phyloP scores from a whole-genome alignment of 2,888 invertebrate genomes.

The Tenthredo distinguenda region DNA sequence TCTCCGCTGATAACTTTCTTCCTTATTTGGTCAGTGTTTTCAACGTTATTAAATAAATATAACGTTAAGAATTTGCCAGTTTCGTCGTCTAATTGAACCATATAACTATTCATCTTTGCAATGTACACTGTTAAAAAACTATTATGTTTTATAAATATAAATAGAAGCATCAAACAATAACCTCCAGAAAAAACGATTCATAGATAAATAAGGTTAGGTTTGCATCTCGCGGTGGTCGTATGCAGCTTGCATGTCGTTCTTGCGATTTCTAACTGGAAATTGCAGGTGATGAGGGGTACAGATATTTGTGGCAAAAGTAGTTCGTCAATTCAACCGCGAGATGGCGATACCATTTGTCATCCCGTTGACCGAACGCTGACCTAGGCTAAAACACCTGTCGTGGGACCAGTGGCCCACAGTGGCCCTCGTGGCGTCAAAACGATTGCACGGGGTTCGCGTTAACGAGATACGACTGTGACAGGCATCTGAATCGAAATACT shows the following conservation, averaged over 20 bases:
- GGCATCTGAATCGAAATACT: no score
- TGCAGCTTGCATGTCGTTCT: neutral
- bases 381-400: no score
- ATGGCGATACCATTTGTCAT: neutral
- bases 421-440: no score
- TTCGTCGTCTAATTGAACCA: constrained; percentile 76
- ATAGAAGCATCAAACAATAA: neutral
- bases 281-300: neutral
- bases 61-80: constrained; percentile 78
- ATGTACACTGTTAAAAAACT: neutral
- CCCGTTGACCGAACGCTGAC: no score
- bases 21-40: constrained; percentile 81
- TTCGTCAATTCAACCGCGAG: neutral
- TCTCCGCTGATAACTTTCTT: constrained; percentile 80
- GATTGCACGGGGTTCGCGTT: no score
- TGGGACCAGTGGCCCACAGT: no score
- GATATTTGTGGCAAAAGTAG: neutral
- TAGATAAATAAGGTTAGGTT: neutral
- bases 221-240: neutral
- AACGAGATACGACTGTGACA: no score
- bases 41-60: constrained; percentile 81
- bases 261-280: neutral
- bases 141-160: neutral
- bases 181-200: neutral
- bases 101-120: constrained; percentile 55